Conservation (phyloP, 2,888 invertebrate genomes). For the Eupithecia abbreviata region DNA sequence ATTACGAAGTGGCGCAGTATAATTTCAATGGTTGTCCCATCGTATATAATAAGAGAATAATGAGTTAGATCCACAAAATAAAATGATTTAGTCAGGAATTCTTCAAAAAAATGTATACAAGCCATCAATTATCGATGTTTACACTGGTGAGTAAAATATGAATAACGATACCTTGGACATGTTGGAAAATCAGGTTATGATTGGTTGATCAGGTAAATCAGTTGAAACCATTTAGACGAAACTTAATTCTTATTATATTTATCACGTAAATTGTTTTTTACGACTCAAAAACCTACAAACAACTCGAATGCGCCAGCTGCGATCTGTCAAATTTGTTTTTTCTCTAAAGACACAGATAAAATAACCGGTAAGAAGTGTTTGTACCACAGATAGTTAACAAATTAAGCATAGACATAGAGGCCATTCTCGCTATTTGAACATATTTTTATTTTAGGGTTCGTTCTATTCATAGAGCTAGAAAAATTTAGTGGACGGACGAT, state of each 20-base stretch:
- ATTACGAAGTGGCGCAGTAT: constrained; percentile 59
- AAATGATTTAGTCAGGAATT: constrained; percentile 18
- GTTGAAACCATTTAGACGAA: constrained; percentile 15
- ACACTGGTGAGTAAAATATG: constrained; percentile 19
- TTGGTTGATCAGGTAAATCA: constrained; percentile 14
- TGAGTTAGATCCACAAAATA: constrained; percentile 4
- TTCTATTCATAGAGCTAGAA: too few species aligned
- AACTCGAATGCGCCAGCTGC: constrained; percentile 75
- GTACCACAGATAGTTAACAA: constrained; percentile 12
- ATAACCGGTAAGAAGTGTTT: constrained; percentile 18
- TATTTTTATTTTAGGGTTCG: background rate
- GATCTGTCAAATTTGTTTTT: constrained; percentile 67
- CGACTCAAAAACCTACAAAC: constrained; percentile 59
- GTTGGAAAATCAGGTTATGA: constrained; percentile 45
- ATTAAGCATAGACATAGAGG: background rate
- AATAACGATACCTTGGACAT: constrained; percentile 65
- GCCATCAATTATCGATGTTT: constrained; percentile 35
- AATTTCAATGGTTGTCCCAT: constrained; percentile 36
- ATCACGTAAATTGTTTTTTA: constrained; percentile 43
- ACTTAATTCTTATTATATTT: constrained; percentile 21
- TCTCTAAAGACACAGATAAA: constrained; percentile 32
- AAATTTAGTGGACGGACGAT: too few species aligned
- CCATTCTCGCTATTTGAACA: background rate
- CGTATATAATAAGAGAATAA: constrained; percentile 13
- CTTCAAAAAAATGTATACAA: constrained; percentile 37